Evolutionary conservation across 23 tunicate genomes (phyloP), one percentile per base, ranked within the genome.

Genomic region (Pegea sp.): DNA sequence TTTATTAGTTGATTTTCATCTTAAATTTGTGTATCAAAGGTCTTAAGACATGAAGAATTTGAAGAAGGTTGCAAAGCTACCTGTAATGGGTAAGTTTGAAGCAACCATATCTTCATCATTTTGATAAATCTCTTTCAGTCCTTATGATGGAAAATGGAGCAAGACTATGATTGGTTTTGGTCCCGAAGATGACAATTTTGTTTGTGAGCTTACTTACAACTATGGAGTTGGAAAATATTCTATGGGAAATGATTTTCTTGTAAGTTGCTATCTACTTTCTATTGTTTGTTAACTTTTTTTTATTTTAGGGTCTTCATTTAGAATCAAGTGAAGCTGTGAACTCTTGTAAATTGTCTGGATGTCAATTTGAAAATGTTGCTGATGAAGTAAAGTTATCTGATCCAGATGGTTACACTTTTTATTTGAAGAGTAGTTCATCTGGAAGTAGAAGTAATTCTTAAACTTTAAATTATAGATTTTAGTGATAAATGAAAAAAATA

Each of bases 141-240:
- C 97, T 28, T 88, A 88, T 70, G 90, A 88, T 70, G 97, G 97
- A 16, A 76, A 64, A 49, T 88, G 97, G 97, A 88, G 97, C 64
- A 88, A 88, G 56, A 75, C 97, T 0, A 88, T 88, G 97, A 70
- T 88, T 29, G 97, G 97, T 5, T 88, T 69, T 49, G 97, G 89
- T 1, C 46, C 77, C 28, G 97, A 88, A 61, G 80, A 88, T 42
- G 53, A 54, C 28, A 75, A 70, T 54, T 88, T 88, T 65, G 97
- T 77, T 6, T 76, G 88, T 52, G 97, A 88, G 63, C 48, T 88
- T 2, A 88, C 97, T 2, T 88, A 88, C 57, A 88, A 88, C 50
- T 88, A 88, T 61, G 89, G 78, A 34, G 67, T 88, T 62, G 88
- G 97, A 33, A 53, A 88, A 21, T 88, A 88, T 49, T 65, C 71